A percentile compares a stretch with the other conserved stretches of the same genome.
phyloP scores from a whole-genome alignment of 2,797 vertebrate species.

The Lacerta agilis region DNA sequence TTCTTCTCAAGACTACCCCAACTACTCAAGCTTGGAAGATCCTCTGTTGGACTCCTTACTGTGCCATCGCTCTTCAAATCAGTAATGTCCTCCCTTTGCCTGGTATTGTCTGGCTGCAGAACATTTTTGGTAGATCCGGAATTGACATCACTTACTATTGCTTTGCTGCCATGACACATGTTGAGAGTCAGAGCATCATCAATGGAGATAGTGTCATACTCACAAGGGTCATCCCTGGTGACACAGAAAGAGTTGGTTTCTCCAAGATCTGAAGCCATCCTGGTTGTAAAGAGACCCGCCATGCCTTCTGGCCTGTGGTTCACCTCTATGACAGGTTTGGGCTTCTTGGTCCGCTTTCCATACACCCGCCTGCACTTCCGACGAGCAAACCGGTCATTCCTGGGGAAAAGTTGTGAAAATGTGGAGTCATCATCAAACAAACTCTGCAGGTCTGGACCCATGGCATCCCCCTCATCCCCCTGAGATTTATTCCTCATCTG shows the following conservation, averaged over 20 bases:
- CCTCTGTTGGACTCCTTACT: conserved; percentile 69
- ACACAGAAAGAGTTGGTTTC: conserved; percentile 77
- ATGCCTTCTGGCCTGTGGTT: conserved; percentile 44
- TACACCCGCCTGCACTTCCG: conserved; percentile 92
- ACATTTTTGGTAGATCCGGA: conserved; percentile 41
- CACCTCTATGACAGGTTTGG: conserved; percentile 63
- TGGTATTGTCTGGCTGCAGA: conserved; percentile 48
- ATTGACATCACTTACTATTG: conserved; percentile 67
- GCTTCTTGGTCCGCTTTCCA: conserved; percentile 87
- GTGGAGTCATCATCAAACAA: conserved; percentile 88
- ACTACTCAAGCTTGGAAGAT: conserved; percentile 71
- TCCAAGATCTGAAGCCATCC: conserved; percentile 75
- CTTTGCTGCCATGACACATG: conserved; percentile 82
- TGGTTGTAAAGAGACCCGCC: conserved; percentile 64
- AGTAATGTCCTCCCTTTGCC: conserved; percentile 60
- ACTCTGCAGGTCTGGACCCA: conserved; percentile 75
- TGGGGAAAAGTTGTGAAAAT: conserved; percentile 91
- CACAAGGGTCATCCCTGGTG: conserved; percentile 79
- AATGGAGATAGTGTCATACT: conserved; percentile 84
- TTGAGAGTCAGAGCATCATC: conserved; percentile 88
- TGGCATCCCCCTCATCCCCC: accelerated
- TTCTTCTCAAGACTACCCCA: conserved; percentile 78
- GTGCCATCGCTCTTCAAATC: conserved; percentile 64
- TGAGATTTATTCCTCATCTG: conserved; percentile 9
- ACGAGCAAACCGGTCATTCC: conserved; percentile 83